Base-by-base conservation (phyloP, 1,140 invertebrate species). In the Pteromalus puparum region DNA sequence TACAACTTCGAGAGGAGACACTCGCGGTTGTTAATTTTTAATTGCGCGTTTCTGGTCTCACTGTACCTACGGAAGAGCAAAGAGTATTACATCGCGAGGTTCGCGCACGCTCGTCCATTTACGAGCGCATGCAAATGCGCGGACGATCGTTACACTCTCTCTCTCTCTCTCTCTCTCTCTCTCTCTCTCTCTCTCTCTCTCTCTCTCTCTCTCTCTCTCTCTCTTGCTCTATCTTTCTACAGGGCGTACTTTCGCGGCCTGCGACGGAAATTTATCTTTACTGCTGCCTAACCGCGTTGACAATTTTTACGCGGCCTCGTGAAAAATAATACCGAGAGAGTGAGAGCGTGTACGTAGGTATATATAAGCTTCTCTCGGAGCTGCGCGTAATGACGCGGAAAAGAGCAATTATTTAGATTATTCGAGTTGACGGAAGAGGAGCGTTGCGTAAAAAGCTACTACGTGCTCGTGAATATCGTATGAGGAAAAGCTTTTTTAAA, bases 11-110 rank as follows among this genome's bases (percentile, higher is more conserved):
- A 34, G 28, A 75, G 30, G 28, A 30, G 42, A 42, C 18, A 18
- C n/a, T 42, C 10, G 13, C n/a, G 34, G 81, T 26, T 77, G 81
- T 83, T 76, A 83, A 83, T 77, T 83, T 83, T 83, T 83, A 82
- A 82, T 30, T 42, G 9, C 38, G 38, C 38, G 38, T 42, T 42
- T 42, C 38, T 42, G 38, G 38, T 1, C 9, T 42, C 30, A 4
- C 30, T 2, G 30, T 34, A 34, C 30, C 30, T 34, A 34, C 13
- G 75, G 75, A 30, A 65, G 28, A 65, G 74, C 24, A 34, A 65
- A 10, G 74, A 76, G 53, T 28, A 70, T 13, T 13, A 70, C 67
- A 61, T 61, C 28, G 53, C 68, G 77, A 18, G 48, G 2, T 34
- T n/a, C n/a, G n/a, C n/a, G 1, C 48, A 18, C 65, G 34, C 13